Percentiles rank a stretch among this genome's conserved stretches.
These are phyloP conservation scores for Lamprologus ornatipinnis DNA, from an alignment of 2,113 vertebrate genomes.

Conservation along the genomic window DNA sequence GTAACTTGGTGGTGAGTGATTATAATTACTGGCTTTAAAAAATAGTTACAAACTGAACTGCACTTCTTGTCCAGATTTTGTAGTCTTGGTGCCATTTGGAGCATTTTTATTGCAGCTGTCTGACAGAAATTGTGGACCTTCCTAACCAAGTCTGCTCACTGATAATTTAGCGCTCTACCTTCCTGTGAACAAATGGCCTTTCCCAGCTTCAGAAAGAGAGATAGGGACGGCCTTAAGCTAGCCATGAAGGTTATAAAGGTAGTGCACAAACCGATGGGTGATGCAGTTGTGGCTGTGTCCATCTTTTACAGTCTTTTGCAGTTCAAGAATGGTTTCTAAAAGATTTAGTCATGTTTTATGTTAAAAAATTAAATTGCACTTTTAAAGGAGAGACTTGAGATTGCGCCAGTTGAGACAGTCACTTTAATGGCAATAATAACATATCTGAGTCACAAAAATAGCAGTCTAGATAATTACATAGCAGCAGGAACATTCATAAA, in stretches of 20 bases:
- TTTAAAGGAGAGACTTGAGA: not conserved
- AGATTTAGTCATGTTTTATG: not conserved
- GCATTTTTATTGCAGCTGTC: not conserved
- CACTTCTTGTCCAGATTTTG: not conserved
- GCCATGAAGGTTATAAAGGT: not conserved
- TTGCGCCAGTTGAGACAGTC: conserved; percentile 21
- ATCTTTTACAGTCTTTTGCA: not conserved
- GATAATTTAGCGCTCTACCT: not conserved
- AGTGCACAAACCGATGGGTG: not conserved
- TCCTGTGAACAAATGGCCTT: not conserved
- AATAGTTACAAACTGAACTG: not conserved
- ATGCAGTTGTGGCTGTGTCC: not conserved
- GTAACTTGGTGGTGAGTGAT: not conserved
- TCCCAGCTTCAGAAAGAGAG: not conserved
- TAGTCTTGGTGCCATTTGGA: not conserved
- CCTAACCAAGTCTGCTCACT: not conserved
- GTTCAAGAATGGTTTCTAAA: not conserved
- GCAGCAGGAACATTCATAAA: conserved; percentile 68
- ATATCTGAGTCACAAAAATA: conserved; percentile 58
- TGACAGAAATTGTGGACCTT: not conserved
- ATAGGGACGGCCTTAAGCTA: not conserved
- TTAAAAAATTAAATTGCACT: not conserved
- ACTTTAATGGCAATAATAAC: conserved; percentile 62
- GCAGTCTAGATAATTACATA: conserved; percentile 63
- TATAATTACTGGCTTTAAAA: not conserved